Percentiles rank a stretch among this genome's conserved stretches.
These are phyloP conservation scores for Hippolais icterina DNA, from an alignment of 2,113 vertebrate genomes.

Conservation along the genomic window DNA sequence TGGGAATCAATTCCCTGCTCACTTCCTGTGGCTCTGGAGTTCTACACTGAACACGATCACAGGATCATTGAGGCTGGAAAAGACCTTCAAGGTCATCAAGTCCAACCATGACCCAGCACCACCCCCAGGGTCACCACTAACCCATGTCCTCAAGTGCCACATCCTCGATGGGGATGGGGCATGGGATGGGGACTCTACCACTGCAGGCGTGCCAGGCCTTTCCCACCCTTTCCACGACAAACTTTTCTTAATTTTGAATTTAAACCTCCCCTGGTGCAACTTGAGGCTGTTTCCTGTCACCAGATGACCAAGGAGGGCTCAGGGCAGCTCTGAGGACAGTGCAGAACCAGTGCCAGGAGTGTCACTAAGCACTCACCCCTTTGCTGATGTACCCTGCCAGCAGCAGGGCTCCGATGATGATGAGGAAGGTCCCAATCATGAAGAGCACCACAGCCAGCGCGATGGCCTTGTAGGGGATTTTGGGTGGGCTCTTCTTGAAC, in stretches of 20 bases:
- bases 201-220: not conserved
- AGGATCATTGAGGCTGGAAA: not conserved
- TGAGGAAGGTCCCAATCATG: conserved; percentile 90
- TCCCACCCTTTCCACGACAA: not conserved
- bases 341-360: rapidly evolving
- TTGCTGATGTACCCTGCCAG: conserved; percentile 91
- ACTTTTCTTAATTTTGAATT: not conserved
- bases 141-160: not conserved
- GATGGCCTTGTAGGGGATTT: conserved; percentile 97
- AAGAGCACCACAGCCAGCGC: conserved; percentile 89
- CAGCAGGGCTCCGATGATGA: conserved; percentile 90
- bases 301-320: not conserved
- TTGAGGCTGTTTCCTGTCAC: not conserved
- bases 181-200: not conserved
- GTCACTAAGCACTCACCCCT: conserved; percentile 77
- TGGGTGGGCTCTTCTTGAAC: conserved; percentile 97
- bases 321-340: not conserved
- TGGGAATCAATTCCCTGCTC: not conserved
- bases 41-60: rapidly evolving
- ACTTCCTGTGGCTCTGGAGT: not conserved
- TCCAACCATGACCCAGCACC: not conserved
- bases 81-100: not conserved
- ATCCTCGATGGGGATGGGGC: not conserved
- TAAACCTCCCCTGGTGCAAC: not conserved
- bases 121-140: not conserved